Percentiles rank a stretch among this genome's conserved stretches.
These are phyloP conservation scores for Littorina saxatilis DNA, from an alignment of 1,140 invertebrate species.

Conservation along the genomic window DNA sequence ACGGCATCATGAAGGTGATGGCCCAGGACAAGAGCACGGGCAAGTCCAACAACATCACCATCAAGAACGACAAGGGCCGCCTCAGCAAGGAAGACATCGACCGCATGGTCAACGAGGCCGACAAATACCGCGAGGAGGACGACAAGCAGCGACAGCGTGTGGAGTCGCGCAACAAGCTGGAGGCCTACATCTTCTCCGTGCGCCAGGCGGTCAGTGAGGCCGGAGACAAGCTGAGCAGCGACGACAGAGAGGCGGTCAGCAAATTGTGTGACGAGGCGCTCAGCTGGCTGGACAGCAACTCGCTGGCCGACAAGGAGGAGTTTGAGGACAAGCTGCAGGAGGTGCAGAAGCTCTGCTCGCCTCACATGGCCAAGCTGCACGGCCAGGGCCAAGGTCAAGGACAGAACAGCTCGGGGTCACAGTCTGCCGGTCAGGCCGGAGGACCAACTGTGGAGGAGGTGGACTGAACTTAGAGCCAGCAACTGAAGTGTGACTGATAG, in stretches of 20 bases:
- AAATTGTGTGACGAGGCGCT: slow-evolving; percentile 95
- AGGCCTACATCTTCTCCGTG: slow-evolving; percentile 84
- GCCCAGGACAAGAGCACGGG: slow-evolving; percentile 84
- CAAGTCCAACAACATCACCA: slow-evolving; percentile 85
- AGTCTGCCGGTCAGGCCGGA: neutral
- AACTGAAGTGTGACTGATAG: no score
- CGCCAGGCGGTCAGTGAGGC: slow-evolving; percentile 89
- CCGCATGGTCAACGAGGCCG: slow-evolving; percentile 97
- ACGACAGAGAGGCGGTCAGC: slow-evolving; percentile 89
- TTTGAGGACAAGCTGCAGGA: slow-evolving; percentile 71
- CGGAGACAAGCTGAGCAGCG: slow-evolving; percentile 85
- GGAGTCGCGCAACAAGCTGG: slow-evolving; percentile 84
- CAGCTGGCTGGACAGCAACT: slow-evolving; percentile 95
- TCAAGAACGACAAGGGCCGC: slow-evolving; percentile 94
- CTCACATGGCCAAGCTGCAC: slow-evolving; percentile 77
- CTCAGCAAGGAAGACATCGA: slow-evolving; percentile 91
- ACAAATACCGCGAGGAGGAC: slow-evolving; percentile 89
- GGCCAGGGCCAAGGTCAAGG: slow-evolving; percentile 61
- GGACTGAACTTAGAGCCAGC: slow-evolving; percentile 9
- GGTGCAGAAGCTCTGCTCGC: slow-evolving; percentile 71
- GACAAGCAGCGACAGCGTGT: slow-evolving; percentile 91
- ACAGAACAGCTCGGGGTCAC: neutral
- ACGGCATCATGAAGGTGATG: slow-evolving; percentile 73
- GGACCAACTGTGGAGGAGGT: slow-evolving; percentile 66
- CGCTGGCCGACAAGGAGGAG: slow-evolving; percentile 76